These are phyloP conservation scores for Melanchra persicariae DNA, from an alignment of 2,888 invertebrate species.

Conservation along the genomic window DNA sequence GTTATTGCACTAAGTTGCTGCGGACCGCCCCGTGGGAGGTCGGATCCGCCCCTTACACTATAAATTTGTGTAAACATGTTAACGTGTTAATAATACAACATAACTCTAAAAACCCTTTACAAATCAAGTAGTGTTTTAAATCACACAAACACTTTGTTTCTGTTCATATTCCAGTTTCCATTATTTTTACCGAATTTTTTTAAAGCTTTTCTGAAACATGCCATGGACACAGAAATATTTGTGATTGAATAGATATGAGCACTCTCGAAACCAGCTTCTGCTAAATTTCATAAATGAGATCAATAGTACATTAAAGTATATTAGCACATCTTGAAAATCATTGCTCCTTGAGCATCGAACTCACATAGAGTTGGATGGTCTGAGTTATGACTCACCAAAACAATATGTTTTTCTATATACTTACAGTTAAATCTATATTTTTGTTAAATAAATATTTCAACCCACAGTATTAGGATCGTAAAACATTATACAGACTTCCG, in stretches of 20 bases:
- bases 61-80: conserved; percentile 64
- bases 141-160: conserved; percentile 73
- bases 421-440: conserved; percentile 68
- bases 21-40: conserved; percentile 16
- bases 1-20: conserved; percentile 73
- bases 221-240: conserved; percentile 71
- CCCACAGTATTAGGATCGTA: conserved; percentile 52
- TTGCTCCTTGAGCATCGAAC: conserved; percentile 78
- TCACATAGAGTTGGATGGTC: conserved; percentile 66
- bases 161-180: conserved; percentile 68
- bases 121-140: conserved; percentile 69
- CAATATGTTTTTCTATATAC: conserved; percentile 69
- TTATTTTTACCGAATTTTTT: conserved; percentile 61
- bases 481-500: conserved; percentile 56
- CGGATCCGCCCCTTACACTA: conserved; percentile 52
- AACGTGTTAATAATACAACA: conserved; percentile 58
- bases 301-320: conserved; percentile 74
- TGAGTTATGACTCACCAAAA: conserved; percentile 77
- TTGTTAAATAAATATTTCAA: conserved; percentile 64
- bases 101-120: conserved; percentile 57
- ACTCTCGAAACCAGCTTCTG: conserved; percentile 65
- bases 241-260: conserved; percentile 67
- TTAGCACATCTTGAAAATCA: conserved; percentile 72
- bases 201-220: conserved; percentile 58
- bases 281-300: conserved; percentile 81